Conservation (phyloP, 2,113 vertebrate genomes). For the Catharus fuscescens region DNA sequence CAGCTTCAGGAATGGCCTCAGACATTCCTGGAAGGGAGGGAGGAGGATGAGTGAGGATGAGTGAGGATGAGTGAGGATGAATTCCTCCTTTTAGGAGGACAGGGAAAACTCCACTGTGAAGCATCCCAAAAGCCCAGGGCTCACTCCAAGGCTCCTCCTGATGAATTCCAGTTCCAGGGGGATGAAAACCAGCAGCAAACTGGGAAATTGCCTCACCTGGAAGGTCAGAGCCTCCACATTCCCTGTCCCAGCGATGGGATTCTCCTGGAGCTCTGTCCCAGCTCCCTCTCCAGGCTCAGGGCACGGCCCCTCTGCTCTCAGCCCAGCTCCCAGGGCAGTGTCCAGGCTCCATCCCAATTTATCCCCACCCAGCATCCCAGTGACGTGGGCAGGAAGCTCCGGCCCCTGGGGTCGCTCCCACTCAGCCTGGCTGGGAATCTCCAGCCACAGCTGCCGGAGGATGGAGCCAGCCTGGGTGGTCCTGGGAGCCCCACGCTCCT, state of each 20-base stretch:
- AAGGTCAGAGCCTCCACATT: accelerated
- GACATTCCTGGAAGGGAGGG: neutral
- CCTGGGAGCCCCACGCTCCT: neutral
- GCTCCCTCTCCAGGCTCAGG: neutral
- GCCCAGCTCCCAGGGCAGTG: neutral
- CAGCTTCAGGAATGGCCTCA: neutral
- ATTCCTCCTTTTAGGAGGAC: neutral
- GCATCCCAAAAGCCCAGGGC: accelerated
- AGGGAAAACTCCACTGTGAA: accelerated
- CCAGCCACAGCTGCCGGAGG: slow-evolving; percentile 19
- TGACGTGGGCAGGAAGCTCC: neutral
- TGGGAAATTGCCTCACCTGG: neutral
- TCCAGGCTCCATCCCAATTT: neutral
- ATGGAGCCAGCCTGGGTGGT: neutral
- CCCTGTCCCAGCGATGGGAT: neutral
- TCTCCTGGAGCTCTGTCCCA: neutral
- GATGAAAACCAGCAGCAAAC: neutral
- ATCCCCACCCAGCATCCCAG: neutral
- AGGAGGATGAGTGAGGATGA: no score
- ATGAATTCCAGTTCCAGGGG: neutral
- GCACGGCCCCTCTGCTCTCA: neutral
- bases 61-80: no score
- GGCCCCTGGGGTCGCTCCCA: neutral
- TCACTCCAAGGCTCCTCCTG: neutral
- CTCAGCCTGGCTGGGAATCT: neutral